Base-by-base conservation (phyloP, 2,113 vertebrate species). In the Halcyon malimbica region DNA sequence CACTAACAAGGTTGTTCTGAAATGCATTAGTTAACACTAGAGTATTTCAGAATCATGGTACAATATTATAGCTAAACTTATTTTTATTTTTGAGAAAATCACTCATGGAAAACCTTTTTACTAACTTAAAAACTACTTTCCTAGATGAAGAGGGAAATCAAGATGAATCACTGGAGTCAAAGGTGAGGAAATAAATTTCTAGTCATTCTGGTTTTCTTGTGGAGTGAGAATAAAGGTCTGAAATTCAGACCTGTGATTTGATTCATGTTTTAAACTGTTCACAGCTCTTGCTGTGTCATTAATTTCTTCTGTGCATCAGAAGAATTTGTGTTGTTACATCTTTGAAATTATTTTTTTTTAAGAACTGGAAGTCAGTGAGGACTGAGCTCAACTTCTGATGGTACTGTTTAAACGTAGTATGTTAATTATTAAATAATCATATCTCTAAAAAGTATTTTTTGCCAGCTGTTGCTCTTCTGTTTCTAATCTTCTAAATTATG, bases 131-230 rank as follows among this genome's bases (percentile, higher is more conserved):
- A 93, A 92, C 62, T 81, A 97, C 79, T 80, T 91, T 97, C 97
- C 29, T 90, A 98, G 98, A 98, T 97, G 97, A 98, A 57, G 97
- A 98, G 63, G 96, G 96, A 71, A 91, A 95, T 90, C 97, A 98
- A 70, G 98, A 98, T 64, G 98, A 98, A 85, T 95, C 98, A 23
- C 93, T 98, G 94, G 98, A 98, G 70, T 97, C 98, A 89, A 97
- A 98, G 98, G 98, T 98, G 9, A 97, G 97, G 70, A 81, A 67
- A 62, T 69, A 70, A 90, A 33, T 97, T 94, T 93, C 10, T 67
- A 51, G 13, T 68, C 3, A 31, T 68, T 62, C 39, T 83, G 13
- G 16, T 78, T 89, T 82, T 79, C 39, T 26, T 50, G 41, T 54
- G 18, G 26, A 73, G 41, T 68, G 18, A 81, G 28, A 83, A 6